These are phyloP conservation scores for Tadarida brasiliensis DNA, from an alignment of 2,797 vertebrate species.

Conservation along the genomic window DNA sequence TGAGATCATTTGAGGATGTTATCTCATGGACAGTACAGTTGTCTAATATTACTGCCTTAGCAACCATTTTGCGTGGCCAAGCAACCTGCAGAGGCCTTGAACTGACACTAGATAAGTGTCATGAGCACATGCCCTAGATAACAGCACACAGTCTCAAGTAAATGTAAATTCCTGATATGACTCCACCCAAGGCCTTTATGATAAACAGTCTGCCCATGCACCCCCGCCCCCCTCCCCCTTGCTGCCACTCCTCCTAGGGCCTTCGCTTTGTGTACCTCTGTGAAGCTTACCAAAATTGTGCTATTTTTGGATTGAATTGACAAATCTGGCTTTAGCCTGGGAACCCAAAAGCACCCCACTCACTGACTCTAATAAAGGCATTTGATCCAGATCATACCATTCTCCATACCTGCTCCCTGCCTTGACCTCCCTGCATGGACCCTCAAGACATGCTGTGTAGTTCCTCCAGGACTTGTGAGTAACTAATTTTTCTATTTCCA, in stretches of 20 bases:
- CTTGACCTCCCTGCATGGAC: not conserved
- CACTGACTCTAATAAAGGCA: not conserved
- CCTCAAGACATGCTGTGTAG: not conserved
- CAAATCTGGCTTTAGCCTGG: not conserved
- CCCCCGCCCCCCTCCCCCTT: too few species aligned
- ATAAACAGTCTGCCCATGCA: not conserved
- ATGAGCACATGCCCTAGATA: not conserved
- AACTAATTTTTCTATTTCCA: not conserved
- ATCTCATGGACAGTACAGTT: not conserved
- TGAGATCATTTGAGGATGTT: not conserved
- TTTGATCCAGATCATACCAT: not conserved
- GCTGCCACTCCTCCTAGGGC: not conserved
- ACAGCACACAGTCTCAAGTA: not conserved
- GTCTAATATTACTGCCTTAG: not conserved
- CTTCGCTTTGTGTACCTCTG: not conserved
- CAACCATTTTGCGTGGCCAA: not conserved
- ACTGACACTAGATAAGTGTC: not conserved
- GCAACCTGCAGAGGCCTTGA: not conserved
- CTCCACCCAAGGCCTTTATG: not conserved
- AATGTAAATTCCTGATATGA: conserved; percentile 9
- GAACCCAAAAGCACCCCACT: not conserved
- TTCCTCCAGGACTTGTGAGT: not conserved
- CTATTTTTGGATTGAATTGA: not conserved
- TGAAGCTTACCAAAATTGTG: not conserved
- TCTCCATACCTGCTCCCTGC: not conserved